These are phyloP conservation scores for Megamerina dolium DNA, from an alignment of 2,888 invertebrate species.

Conservation along the genomic window DNA sequence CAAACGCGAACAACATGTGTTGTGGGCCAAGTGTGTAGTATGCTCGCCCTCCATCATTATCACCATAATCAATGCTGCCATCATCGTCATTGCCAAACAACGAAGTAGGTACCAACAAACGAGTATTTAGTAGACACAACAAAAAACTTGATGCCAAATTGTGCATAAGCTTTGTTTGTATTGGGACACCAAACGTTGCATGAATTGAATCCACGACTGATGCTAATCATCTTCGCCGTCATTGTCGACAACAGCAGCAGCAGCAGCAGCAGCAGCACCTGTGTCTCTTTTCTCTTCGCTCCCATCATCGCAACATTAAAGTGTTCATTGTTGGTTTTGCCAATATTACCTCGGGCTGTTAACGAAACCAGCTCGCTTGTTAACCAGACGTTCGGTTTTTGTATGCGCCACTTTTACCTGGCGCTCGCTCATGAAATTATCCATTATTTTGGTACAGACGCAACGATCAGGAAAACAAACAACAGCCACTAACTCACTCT, in stretches of 20 bases:
- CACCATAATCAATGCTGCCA: no score
- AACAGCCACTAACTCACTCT: conserved; percentile 11
- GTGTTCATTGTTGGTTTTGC: conserved; percentile 16
- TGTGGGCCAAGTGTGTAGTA: no score
- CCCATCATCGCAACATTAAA: conserved; percentile 5
- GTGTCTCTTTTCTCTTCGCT: conserved; percentile 6
- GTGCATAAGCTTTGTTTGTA: no score
- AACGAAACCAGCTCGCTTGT: neutral
- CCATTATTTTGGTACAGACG: conserved; percentile 15
- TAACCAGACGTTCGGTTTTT: neutral
- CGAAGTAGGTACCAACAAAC: no score
- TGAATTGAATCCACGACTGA: no score
- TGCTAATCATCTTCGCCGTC: neutral
- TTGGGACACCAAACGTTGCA: no score
- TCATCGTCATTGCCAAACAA: no score
- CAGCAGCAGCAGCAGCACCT: conserved; percentile 9
- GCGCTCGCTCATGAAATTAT: conserved; percentile 17
- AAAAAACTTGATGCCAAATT: no score
- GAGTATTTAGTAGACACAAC: no score
- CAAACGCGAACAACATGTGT: conserved; percentile 1
- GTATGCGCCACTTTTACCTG: conserved; percentile 3
- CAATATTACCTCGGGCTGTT: conserved; percentile 9
- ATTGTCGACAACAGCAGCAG: conserved; percentile 3
- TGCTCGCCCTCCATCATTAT: no score
- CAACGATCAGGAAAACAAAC: conserved; percentile 18